Percentiles rank a stretch among this genome's conserved stretches.
These are phyloP conservation scores for Eurypyga helias DNA, from an alignment of 2,113 vertebrate genomes.

Conservation along the genomic window DNA sequence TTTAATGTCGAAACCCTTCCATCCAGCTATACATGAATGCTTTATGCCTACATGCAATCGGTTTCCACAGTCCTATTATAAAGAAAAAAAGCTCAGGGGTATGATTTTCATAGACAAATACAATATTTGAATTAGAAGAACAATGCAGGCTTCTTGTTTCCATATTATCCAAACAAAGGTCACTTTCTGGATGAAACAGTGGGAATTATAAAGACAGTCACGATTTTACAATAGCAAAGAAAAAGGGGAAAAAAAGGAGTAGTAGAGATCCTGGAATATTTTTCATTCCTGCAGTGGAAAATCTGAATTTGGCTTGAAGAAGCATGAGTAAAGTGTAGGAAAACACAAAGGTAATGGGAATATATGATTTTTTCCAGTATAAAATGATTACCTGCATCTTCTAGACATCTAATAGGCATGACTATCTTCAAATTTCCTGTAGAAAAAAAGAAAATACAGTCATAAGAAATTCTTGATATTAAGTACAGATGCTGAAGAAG, in stretches of 20 bases:
- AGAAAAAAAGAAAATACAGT: conserved; percentile 49
- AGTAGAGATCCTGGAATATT: not conserved
- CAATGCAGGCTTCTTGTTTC: not conserved
- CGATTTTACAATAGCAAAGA: not conserved
- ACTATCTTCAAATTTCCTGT: conserved; percentile 71
- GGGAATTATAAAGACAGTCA: not conserved
- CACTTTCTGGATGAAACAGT: not conserved
- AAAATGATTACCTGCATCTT: conserved; percentile 75
- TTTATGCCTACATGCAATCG: not conserved
- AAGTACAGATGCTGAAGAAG: not conserved
- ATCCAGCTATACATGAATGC: not conserved
- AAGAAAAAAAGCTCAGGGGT: not conserved
- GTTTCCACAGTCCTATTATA: not conserved
- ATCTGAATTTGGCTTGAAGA: not conserved
- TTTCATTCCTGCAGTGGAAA: not conserved
- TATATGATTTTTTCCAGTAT: not conserved
- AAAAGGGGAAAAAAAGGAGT: not conserved
- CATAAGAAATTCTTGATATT: not conserved
- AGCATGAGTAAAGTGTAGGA: not conserved
- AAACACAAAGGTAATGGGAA: not conserved
- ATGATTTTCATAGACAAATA: not conserved
- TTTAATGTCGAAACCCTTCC: not conserved
- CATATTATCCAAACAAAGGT: not conserved
- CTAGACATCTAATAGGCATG: conserved; percentile 70
- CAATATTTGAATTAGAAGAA: not conserved